Evolutionary conservation across 2,797 vertebrate species (phyloP).

Genomic region (Lithobates pipiens): DNA sequence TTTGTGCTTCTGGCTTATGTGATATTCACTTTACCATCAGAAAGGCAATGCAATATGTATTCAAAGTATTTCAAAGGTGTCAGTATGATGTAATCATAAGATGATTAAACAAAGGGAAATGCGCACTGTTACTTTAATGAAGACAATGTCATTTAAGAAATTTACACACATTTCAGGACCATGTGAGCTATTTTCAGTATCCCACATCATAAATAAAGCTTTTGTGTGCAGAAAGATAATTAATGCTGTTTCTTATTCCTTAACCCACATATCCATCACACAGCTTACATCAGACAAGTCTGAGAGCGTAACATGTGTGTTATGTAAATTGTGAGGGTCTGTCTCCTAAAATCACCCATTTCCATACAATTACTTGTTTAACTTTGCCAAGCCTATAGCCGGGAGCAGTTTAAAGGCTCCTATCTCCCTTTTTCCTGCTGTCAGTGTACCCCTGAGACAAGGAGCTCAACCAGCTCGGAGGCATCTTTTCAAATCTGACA

Average conservation of each 20-base stretch:
- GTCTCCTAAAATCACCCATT: constrained; percentile 53
- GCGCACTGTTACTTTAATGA: too few species aligned
- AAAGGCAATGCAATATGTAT: too few species aligned
- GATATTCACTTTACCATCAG: too few species aligned
- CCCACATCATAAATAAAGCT: not conserved
- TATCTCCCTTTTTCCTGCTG: constrained; percentile 48
- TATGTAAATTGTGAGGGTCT: constrained; percentile 29
- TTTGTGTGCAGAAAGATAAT: not conserved
- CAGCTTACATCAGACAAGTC: not conserved
- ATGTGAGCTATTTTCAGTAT: not conserved
- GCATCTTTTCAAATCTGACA: constrained; percentile 60
- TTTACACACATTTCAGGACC: not conserved
- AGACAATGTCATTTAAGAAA: not conserved
- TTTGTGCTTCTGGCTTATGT: too few species aligned
- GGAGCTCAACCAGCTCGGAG: constrained; percentile 54
- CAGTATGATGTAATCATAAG: too few species aligned
- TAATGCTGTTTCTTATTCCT: not conserved
- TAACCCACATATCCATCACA: not conserved
- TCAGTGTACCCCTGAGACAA: constrained; percentile 43
- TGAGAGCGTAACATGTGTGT: constrained; percentile 16
- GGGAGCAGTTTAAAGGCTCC: constrained; percentile 42
- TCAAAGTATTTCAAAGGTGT: too few species aligned
- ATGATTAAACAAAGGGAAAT: too few species aligned
- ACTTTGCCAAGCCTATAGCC: constrained; percentile 47
- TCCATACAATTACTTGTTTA: constrained; percentile 59